These are phyloP conservation scores for Xylota sylvarum DNA, from an alignment of 2,888 invertebrate species.

Conservation along the genomic window DNA sequence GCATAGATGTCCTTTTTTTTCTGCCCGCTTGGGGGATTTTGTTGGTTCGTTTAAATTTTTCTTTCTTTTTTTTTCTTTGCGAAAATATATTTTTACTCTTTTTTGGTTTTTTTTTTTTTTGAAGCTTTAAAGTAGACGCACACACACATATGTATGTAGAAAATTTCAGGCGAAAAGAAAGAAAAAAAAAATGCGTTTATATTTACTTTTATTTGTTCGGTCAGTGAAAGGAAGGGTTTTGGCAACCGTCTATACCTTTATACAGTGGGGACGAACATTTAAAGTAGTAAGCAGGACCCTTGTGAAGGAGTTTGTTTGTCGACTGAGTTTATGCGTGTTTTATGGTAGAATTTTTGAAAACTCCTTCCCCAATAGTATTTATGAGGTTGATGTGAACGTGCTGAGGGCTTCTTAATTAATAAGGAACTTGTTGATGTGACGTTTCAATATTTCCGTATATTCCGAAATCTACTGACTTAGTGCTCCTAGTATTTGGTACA, in stretches of 20 bases:
- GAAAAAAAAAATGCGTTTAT: background rate
- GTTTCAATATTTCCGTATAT: too few relatives aligned
- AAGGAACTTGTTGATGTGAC: too few relatives aligned
- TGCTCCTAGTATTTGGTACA: too few relatives aligned
- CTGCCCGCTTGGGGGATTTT: constrained; percentile 10
- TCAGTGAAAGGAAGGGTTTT: background rate
- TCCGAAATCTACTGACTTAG: too few relatives aligned
- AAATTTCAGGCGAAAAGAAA: background rate
- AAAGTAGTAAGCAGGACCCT: background rate
- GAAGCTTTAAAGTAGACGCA: constrained; percentile 5
- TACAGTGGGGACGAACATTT: constrained; percentile 20
- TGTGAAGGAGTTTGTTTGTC: background rate
- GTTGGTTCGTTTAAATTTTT: constrained; percentile 4
- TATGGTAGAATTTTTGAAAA: too few relatives aligned
- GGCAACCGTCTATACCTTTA: background rate
- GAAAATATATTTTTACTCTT: background rate
- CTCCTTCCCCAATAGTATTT: too few relatives aligned
- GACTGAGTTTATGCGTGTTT: background rate
- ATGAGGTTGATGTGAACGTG: too few relatives aligned
- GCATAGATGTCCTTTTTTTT: constrained; percentile 61
- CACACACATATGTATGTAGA: constrained; percentile 14
- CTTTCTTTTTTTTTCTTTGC: constrained; percentile 6
- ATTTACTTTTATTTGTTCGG: constrained; percentile 9
- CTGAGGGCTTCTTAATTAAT: too few relatives aligned
- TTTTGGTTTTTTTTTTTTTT: background rate